These are phyloP conservation scores for Oreotrochilus melanogaster DNA, from an alignment of 2,113 vertebrate genomes.

Conservation along the genomic window DNA sequence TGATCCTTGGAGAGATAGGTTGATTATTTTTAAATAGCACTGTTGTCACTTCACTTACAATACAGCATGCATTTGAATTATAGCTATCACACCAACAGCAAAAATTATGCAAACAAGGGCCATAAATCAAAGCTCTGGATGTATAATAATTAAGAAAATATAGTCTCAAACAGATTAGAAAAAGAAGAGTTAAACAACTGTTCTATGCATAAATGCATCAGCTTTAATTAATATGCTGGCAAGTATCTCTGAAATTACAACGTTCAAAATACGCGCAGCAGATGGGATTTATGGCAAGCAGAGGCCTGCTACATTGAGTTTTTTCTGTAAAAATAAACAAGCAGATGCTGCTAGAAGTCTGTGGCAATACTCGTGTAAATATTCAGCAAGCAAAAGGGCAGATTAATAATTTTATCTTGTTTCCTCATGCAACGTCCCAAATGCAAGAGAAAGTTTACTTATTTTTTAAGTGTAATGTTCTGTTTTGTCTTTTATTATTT, in stretches of 20 bases:
- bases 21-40: background rate
- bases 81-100: background rate
- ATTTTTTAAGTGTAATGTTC: background rate
- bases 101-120: background rate
- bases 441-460: background rate
- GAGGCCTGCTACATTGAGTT: background rate
- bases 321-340: slow-evolving; percentile 31
- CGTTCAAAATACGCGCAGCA: slow-evolving; percentile 23
- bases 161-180: background rate
- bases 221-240: background rate
- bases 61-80: background rate
- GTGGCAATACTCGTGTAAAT: background rate
- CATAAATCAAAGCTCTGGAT: background rate
- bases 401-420: background rate
- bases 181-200: background rate
- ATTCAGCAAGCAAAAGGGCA: background rate
- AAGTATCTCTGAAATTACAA: background rate
- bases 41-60: background rate
- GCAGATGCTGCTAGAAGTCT: slow-evolving; percentile 36
- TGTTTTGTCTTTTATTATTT: background rate
- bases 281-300: slow-evolving; percentile 46
- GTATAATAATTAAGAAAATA: background rate
- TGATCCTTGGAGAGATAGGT: background rate
- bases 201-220: background rate
- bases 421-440: background rate